Conservation (phyloP, 2,888 invertebrate genomes). For the Pammene aurita region DNA sequence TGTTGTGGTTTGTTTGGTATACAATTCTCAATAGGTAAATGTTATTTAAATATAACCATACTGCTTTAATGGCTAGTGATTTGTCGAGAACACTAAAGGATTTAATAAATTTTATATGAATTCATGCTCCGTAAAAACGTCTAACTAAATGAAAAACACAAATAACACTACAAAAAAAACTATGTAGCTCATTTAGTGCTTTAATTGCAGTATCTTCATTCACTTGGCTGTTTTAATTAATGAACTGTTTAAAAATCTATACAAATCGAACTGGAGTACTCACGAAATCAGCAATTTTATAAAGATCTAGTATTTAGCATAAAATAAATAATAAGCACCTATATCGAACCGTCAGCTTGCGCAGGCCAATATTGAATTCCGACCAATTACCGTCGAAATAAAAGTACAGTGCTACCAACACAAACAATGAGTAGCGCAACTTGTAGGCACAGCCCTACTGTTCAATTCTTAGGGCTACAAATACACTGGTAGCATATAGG, state of each 20-base stretch:
- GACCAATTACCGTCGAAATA: conserved; percentile 23
- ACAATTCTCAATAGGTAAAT: neutral
- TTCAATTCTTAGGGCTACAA: neutral
- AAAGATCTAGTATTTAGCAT: conserved; percentile 2
- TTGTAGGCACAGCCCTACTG: neutral
- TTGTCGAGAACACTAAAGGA: too few relatives aligned
- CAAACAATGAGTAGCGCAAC: neutral
- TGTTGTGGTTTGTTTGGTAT: conserved; percentile 30
- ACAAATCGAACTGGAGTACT: neutral
- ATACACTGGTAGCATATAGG: too few relatives aligned
- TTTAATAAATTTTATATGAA: too few relatives aligned
- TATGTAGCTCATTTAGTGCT: too few relatives aligned
- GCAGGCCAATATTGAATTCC: conserved; percentile 20
- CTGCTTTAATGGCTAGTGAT: too few relatives aligned
- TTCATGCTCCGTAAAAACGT: too few relatives aligned
- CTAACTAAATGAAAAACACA: too few relatives aligned
- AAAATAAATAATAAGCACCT: conserved; percentile 18
- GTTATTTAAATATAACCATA: neutral
- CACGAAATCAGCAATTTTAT: neutral
- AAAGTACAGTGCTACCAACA: conserved; percentile 4
- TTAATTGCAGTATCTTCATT: too few relatives aligned
- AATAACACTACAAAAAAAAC: too few relatives aligned
- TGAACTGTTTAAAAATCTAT: neutral
- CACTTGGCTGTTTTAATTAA: too few relatives aligned
- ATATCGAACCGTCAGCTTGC: conserved; percentile 6